Base-by-base conservation (phyloP, 1,140 invertebrate species). In the Homalodisca vitripennis region DNA sequence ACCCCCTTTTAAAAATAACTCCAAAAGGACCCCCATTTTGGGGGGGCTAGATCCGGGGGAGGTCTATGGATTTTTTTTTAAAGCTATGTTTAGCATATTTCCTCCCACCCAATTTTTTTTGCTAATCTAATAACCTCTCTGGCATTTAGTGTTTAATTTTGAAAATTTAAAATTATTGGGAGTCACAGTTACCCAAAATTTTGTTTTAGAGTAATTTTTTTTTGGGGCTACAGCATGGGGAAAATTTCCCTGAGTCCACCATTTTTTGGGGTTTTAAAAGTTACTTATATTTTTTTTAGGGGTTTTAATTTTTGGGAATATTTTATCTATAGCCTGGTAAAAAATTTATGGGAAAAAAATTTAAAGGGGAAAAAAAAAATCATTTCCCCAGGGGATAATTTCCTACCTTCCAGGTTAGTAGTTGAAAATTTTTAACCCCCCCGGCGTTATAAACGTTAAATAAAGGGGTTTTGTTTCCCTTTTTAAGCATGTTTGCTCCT, bases 91-190 rank as follows among this genome's bases (percentile, higher is more conserved):
- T 6, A n/a, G n/a, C 48, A 51, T 3, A 51, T 14, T 20, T 51
- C 48, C n/a, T 51, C 48, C 48, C 48, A 51, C 3, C 48, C 48
- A 14, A n/a, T n/a, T n/a, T n/a, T 51, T 20, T 51, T 51, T 51
- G 48, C 48, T 51, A 22, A 3, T 12, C 22, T 51, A 20, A 51
- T 51, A 3, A 51, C 48, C 3, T 51, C 48, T 22, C 22, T 51
- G n/a, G 48, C 48, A 20, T 51, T 51, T 20, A 51, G 3, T 20
- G 17, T 14, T 12, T 14, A 14, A 12, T 10, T 51, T 51, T 14
- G n/a, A 20, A 12, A 20, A 22, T 3, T 51, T n/a, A n/a, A n/a
- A 51, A 51, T 51, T 51, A 20, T 20, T 51, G 3, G 48, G 3
- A 20, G 48, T 51, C 48, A 51, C 22, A n/a, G 17, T 51, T 51